Base-by-base conservation (phyloP, 30 jellyfish, hydroid and myxozoan genomes). In the Aurelia aurita complex sp. Pacific region DNA sequence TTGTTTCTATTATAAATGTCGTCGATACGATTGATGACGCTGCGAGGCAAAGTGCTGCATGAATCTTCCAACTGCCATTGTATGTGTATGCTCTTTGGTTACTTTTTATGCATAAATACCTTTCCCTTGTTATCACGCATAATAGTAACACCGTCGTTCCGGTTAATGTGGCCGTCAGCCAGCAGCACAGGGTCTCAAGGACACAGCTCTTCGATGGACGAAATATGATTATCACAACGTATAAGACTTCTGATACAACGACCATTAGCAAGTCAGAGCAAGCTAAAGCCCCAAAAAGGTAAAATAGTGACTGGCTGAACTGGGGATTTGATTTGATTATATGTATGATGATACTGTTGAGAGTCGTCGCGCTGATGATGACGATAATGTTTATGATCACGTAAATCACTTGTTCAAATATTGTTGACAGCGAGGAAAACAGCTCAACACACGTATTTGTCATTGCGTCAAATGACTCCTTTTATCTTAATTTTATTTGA, bases 51-150 rank as follows among this genome's bases (percentile, higher is more conserved):
- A 40, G 16, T 29, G 55, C 62, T 19, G 52, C 52, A 34, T 77
- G 42, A 17, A 77, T 69, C 13, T 35, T 64, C 2, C 33, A 67
- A 34, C 46, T 12, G 10, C 10, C 32, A 29, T 11, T 3, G 7
- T 69, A n/a, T 34, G 77, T 77, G 23, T 61, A 42, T 32, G 87
- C 68, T 19, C 42, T 29, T n/a, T 10, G 65, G 62, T 76, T 60
- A 38, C 34, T 4, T 50, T 53, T 63, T 29, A 77, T 62, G 19
- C 74, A 64, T 76, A 32, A 52, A 19, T 77, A 77, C 18, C 87
- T 62, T 35, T 77, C 87, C 69, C 65, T 18, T 13, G 87, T 77
- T 12, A 77, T 77, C 29, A 54, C 33, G 77, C 87, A 77, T 18
- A 77, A 40, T 54, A 77, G 68, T 16, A 77, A 65, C 34, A 77